Evolutionary conservation across 2,797 vertebrate genomes (phyloP).

Genomic region (Mustela erminea): DNA sequence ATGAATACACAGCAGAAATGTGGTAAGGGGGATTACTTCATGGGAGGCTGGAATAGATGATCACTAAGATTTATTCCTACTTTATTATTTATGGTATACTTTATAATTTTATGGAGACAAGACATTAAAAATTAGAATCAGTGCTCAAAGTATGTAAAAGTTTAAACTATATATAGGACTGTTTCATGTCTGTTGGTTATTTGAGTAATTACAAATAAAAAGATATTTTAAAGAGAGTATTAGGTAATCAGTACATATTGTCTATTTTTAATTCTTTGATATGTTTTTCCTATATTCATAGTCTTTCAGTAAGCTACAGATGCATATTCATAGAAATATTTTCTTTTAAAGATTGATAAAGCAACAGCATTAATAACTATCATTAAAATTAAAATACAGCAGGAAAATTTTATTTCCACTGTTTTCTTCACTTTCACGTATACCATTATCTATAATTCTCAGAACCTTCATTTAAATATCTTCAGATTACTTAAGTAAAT

Average conservation of each 20-base stretch:
- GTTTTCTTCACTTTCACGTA: background rate
- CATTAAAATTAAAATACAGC: slow-evolving; percentile 59
- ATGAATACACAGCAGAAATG: background rate
- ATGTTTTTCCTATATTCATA: background rate
- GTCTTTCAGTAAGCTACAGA: slow-evolving; percentile 24
- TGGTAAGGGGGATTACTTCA: background rate
- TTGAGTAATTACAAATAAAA: background rate
- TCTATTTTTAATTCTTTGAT: slow-evolving; percentile 12
- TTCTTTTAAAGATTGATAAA: slow-evolving; percentile 42
- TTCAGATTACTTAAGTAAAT: slow-evolving; percentile 52
- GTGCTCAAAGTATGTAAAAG: background rate
- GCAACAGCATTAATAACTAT: slow-evolving; percentile 46
- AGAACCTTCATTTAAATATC: slow-evolving; percentile 57
- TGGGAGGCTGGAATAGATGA: background rate
- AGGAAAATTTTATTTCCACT: slow-evolving; percentile 21
- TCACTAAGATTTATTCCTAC: background rate
- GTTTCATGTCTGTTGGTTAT: background rate
- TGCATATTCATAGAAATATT: slow-evolving; percentile 36
- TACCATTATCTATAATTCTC: slow-evolving; percentile 30
- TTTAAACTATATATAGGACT: background rate
- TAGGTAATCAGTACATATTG: background rate
- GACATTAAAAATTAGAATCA: background rate
- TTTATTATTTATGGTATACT: background rate
- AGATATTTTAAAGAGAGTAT: background rate
- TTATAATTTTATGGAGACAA: background rate